Evolutionary conservation across 2,797 vertebrate species (phyloP).

Genomic region (Hippocampus kuda): DNA sequence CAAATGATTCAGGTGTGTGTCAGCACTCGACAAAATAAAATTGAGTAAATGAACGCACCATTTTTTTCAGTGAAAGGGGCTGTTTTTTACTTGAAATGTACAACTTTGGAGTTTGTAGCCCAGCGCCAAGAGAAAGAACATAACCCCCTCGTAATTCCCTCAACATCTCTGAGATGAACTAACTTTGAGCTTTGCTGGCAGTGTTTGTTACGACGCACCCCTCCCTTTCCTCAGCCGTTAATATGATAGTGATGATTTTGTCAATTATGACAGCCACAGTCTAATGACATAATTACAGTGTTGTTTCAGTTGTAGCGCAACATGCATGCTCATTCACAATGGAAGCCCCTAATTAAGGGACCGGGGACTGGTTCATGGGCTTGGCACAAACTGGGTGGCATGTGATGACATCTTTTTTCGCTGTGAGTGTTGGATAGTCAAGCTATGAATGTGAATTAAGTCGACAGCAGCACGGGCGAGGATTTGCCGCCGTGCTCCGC

Average conservation of each 20-base stretch:
- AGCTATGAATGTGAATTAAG: not conserved
- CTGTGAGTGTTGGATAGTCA: not conserved
- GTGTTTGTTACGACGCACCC: not conserved
- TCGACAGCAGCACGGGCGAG: no score
- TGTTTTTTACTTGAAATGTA: no score
- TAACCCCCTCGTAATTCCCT: no score
- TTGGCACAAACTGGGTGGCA: slow-evolving; percentile 67
- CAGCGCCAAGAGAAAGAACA: no score
- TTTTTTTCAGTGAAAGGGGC: no score
- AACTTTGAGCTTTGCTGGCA: not conserved
- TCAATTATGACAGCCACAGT: slow-evolving; percentile 52
- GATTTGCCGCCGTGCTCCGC: not conserved
- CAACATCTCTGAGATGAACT: no score
- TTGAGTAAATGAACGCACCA: no score
- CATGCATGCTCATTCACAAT: slow-evolving; percentile 86
- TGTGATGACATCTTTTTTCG: slow-evolving; percentile 15
- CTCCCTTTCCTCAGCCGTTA: slow-evolving; percentile 51
- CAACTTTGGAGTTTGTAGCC: no score
- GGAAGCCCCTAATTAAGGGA: slow-evolving; percentile 90
- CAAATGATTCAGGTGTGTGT: no score
- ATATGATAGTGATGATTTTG: slow-evolving; percentile 65
- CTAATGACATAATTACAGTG: slow-evolving; percentile 95
- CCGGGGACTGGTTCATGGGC: slow-evolving; percentile 92
- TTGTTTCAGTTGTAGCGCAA: slow-evolving; percentile 81
- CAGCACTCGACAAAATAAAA: no score